These are phyloP conservation scores for Chionis minor DNA, from an alignment of 2,113 vertebrate species.

Conservation along the genomic window DNA sequence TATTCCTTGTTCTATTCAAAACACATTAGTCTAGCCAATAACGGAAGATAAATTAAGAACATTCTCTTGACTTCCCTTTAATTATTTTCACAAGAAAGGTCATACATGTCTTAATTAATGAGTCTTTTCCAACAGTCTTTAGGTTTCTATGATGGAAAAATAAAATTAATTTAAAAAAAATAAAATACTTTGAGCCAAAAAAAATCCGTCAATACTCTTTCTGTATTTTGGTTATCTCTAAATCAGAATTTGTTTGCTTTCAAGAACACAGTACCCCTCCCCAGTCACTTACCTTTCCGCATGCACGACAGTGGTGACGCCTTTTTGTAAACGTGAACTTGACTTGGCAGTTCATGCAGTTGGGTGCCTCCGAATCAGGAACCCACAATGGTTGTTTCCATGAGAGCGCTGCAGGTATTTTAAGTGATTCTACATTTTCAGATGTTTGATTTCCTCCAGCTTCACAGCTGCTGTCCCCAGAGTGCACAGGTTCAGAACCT, in stretches of 20 bases:
- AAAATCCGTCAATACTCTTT: not conserved
- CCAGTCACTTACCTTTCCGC: conserved; percentile 86
- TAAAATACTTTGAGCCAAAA: not conserved
- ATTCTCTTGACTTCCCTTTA: not conserved
- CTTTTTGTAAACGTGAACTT: conserved; percentile 95
- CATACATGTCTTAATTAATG: rapidly evolving
- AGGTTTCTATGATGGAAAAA: not conserved
- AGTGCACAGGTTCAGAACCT: conserved; percentile 14
- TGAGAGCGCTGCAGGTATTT: conserved; percentile 65
- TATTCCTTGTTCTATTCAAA: not conserved
- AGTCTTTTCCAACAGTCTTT: not conserved
- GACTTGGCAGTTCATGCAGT: conserved; percentile 91
- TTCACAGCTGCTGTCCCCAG: conserved; percentile 70
- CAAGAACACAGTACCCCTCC: not conserved
- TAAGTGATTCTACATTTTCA: not conserved
- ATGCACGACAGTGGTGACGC: conserved; percentile 94
- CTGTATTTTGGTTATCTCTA: not conserved
- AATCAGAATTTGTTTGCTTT: not conserved
- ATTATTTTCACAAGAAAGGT: not conserved
- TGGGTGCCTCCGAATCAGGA: conserved; percentile 93
- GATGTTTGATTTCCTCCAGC: conserved; percentile 66
- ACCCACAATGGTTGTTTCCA: conserved; percentile 89
- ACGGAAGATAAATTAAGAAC: not conserved
- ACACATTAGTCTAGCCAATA: not conserved
- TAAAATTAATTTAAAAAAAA: not conserved